Percentiles rank a stretch among this genome's conserved stretches.
Evolutionary conservation across 1,140 invertebrate genomes (phyloP).

Genomic region (Drosophila asahinai): DNA sequence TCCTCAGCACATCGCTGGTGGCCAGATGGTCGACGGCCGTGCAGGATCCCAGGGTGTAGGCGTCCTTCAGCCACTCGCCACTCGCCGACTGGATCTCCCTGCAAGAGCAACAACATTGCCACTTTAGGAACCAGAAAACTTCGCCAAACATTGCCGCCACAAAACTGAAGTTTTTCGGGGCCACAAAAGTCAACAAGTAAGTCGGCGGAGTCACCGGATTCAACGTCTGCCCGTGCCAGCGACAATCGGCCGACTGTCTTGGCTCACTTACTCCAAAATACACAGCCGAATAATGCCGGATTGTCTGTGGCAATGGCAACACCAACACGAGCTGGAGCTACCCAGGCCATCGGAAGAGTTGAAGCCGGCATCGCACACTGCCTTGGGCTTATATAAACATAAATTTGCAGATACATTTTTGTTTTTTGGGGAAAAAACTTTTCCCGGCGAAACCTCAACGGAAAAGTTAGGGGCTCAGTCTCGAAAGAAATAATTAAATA

Average conservation of each 20-base stretch:
- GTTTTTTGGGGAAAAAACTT: slow-evolving; percentile 20
- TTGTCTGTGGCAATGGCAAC: slow-evolving; percentile 17
- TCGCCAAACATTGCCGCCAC: slow-evolving; percentile 60
- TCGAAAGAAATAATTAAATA: slow-evolving; percentile 48
- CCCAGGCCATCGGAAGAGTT: slow-evolving; percentile 28
- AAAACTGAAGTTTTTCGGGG: background rate
- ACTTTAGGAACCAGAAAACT: slow-evolving; percentile 73
- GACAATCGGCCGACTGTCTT: slow-evolving; percentile 53
- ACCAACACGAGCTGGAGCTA: slow-evolving; percentile 24
- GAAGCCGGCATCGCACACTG: slow-evolving; percentile 25
- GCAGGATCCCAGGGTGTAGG: slow-evolving; percentile 85
- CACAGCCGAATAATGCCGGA: slow-evolving; percentile 18
- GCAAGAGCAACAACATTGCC: slow-evolving; percentile 85
- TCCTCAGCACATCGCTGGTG: slow-evolving; percentile 88
- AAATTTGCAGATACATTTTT: slow-evolving; percentile 8
- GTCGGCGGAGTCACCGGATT: slow-evolving; percentile 12
- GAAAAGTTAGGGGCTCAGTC: slow-evolving; percentile 18
- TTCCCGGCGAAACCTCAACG: slow-evolving; percentile 23
- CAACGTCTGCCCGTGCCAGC: slow-evolving; percentile 53
- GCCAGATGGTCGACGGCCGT: slow-evolving; percentile 86
- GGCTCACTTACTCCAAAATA: slow-evolving; percentile 23
- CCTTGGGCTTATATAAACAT: slow-evolving; percentile 14
- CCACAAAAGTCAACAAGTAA: slow-evolving; percentile 20
- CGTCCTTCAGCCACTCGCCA: slow-evolving; percentile 90
- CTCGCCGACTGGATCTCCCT: slow-evolving; percentile 90